These are phyloP conservation scores for Rhagoletis zephyria DNA, from an alignment of 1,140 invertebrate species.

Conservation along the genomic window DNA sequence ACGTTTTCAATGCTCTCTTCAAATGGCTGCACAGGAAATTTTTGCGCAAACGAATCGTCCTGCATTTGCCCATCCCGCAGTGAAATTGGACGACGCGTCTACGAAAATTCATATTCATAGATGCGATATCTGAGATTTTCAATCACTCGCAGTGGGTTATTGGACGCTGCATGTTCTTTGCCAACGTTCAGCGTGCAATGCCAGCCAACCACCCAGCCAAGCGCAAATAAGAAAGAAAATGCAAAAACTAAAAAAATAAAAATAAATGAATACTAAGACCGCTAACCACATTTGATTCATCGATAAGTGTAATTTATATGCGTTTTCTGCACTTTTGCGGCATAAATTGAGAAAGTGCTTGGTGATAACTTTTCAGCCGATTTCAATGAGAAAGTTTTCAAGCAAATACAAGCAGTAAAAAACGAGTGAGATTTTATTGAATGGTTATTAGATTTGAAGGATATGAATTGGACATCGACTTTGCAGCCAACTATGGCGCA, in stretches of 20 bases:
- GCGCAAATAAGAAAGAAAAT: not conserved
- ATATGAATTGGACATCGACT: not conserved
- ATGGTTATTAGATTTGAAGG: not conserved
- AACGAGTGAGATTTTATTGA: not conserved
- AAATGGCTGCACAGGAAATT: not conserved
- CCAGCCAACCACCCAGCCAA: no score
- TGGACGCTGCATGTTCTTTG: not conserved
- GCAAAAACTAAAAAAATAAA: not conserved
- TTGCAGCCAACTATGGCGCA: not conserved
- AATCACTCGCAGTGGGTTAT: not conserved
- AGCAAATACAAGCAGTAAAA: not conserved
- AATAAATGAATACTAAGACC: not conserved
- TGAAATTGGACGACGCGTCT: not conserved
- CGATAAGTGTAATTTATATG: slow-evolving; percentile 7
- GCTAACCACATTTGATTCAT: slow-evolving; percentile 34
- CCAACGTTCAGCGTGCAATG: not conserved
- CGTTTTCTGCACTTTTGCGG: slow-evolving; percentile 5
- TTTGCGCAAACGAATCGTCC: not conserved
- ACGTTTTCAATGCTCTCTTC: not conserved
- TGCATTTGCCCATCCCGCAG: not conserved
- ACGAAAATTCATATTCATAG: slow-evolving; percentile 28
- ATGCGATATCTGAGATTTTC: slow-evolving; percentile 10
- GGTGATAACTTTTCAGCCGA: not conserved
- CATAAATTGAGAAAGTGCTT: slow-evolving; percentile 6
- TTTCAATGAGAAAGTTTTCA: slow-evolving; percentile 1